These are phyloP conservation scores for Cerastis rubricosa DNA, from an alignment of 2,888 invertebrate species.

Conservation along the genomic window DNA sequence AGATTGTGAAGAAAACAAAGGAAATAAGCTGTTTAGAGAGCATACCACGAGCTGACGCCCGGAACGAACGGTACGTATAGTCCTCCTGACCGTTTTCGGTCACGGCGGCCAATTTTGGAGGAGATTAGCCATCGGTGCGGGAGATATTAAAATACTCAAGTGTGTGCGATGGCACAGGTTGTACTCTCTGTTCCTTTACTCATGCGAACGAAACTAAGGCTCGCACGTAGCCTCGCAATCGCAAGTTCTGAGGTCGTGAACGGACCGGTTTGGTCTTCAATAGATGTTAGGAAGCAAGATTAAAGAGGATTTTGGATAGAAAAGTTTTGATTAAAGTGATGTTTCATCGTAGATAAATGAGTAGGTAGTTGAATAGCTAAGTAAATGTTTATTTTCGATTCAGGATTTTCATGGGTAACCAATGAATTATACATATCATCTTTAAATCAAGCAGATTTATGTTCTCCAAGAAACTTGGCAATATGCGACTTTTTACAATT, in stretches of 20 bases:
- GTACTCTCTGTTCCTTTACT: no score
- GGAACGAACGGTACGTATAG: no score
- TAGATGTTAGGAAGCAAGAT: slow-evolving; percentile 4
- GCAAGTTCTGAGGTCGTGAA: not conserved
- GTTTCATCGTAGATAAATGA: not conserved
- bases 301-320: not conserved
- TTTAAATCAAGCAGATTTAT: not conserved
- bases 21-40: not conserved
- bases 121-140: no score
- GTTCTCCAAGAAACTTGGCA: not conserved
- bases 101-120: no score
- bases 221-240: not conserved
- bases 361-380: not conserved
- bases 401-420: not conserved
- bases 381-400: not conserved
- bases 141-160: no score
- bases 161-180: no score
- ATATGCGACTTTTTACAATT: not conserved
- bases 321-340: slow-evolving; percentile 15
- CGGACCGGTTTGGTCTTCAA: not conserved
- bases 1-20: not conserved
- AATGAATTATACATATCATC: not conserved
- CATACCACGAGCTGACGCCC: not conserved
- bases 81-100: no score
- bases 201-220: not conserved